Conservation (phyloP, 2,888 invertebrate species). For the Ceriagrion tenellum region DNA sequence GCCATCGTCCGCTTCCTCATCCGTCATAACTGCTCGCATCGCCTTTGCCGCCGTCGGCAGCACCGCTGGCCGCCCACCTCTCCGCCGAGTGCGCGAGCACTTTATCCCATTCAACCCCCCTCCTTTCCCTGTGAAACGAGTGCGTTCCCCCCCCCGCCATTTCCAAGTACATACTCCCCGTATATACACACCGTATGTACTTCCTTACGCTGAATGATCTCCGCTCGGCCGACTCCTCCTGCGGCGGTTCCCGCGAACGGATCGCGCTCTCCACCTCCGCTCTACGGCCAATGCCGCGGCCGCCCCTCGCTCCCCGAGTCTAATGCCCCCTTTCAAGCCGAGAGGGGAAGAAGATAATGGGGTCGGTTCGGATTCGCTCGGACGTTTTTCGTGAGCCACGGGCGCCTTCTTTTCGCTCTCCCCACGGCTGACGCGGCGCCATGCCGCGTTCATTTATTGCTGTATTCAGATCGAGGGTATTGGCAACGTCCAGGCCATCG, state of each 20-base stretch:
- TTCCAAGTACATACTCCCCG: not conserved
- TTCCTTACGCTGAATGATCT: not conserved
- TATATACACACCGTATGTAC: not conserved
- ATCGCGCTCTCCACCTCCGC: not conserved
- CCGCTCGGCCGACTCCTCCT: too few species aligned
- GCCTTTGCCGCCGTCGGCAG: not conserved
- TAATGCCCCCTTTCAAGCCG: not conserved
- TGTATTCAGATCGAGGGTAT: too few species aligned
- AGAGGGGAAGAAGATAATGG: not conserved
- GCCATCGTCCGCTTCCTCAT: not conserved
- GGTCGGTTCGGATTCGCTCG: not conserved
- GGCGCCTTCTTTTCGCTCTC: not conserved
- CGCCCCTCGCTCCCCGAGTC: not conserved
- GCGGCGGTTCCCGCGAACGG: too few species aligned
- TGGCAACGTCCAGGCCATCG: too few species aligned
- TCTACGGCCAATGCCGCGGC: not conserved
- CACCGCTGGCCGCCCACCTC: not conserved
- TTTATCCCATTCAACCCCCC: too few species aligned
- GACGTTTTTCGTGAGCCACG: not conserved
- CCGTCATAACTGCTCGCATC: not conserved
- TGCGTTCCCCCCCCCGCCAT: too few species aligned
- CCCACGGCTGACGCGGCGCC: not conserved
- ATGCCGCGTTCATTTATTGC: not conserved
- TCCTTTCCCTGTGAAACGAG: too few species aligned
- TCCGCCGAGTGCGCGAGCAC: not conserved